phyloP scores from a whole-genome alignment of 2,113 vertebrate genomes.

The Eudyptes chrysolophus region DNA sequence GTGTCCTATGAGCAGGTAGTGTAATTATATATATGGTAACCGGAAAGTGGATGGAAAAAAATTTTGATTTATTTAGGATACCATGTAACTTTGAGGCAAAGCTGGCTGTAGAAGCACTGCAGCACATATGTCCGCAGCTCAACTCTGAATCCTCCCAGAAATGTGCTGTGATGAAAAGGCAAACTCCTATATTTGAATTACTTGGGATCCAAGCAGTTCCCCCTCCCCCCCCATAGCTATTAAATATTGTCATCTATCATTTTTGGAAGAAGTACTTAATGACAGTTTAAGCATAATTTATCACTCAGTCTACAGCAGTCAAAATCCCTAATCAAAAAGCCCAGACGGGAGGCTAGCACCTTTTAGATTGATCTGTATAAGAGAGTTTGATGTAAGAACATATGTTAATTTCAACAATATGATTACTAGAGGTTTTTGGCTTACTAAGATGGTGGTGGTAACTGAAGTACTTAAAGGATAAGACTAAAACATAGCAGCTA shows the following conservation, averaged over 20 bases:
- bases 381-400: background rate
- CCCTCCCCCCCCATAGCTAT: background rate
- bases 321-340: background rate
- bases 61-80: background rate
- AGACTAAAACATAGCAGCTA: background rate
- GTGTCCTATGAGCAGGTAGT: background rate
- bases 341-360: background rate
- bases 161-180: background rate
- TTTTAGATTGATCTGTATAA: background rate
- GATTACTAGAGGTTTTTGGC: background rate
- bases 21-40: background rate
- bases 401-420: background rate
- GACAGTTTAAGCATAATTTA: background rate
- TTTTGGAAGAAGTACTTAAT: background rate
- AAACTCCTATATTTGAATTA: background rate
- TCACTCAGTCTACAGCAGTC: background rate
- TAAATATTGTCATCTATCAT: constrained; percentile 4
- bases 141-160: background rate
- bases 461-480: background rate
- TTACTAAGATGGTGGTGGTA: background rate
- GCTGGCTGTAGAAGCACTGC: background rate
- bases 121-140: background rate
- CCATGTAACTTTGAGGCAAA: background rate
- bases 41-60: background rate
- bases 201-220: background rate